Evolutionary conservation across 2,888 invertebrate species (phyloP).

Genomic region (Eumacrocentrus americanus): DNA sequence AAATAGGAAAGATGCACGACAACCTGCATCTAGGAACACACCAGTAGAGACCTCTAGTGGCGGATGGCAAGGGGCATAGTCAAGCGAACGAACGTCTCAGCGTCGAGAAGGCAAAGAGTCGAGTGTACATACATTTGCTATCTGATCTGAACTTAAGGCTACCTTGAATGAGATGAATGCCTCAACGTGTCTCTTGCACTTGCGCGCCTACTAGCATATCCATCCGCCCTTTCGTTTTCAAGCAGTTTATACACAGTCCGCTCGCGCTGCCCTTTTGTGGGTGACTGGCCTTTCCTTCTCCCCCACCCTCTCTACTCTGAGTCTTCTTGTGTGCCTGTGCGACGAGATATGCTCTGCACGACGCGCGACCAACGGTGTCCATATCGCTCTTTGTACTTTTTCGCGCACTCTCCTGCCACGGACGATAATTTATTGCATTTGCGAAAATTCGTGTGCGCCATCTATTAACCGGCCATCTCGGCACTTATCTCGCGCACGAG

Average conservation of each 20-base stretch:
- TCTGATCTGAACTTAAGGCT: slow-evolving; percentile 59
- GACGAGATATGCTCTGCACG: slow-evolving; percentile 6
- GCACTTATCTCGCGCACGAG: slow-evolving; percentile 32
- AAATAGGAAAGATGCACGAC: too few relatives aligned
- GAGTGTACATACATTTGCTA: slow-evolving; percentile 60
- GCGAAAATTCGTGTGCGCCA: slow-evolving; percentile 52
- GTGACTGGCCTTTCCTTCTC: slow-evolving; percentile 52
- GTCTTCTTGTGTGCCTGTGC: slow-evolving; percentile 17
- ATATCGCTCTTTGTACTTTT: slow-evolving; percentile 10
- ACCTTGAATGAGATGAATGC: slow-evolving; percentile 61
- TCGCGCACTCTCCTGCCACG: neutral
- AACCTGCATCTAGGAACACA: too few relatives aligned
- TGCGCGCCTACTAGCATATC: slow-evolving; percentile 49
- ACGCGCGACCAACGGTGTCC: slow-evolving; percentile 5
- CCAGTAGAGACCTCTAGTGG: too few relatives aligned
- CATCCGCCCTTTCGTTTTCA: slow-evolving; percentile 58
- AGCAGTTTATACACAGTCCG: slow-evolving; percentile 33
- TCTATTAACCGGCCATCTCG: slow-evolving; percentile 41
- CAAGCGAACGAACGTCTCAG: slow-evolving; percentile 26
- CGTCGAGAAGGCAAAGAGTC: slow-evolving; percentile 41
- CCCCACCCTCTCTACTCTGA: slow-evolving; percentile 22
- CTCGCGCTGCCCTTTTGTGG: slow-evolving; percentile 56
- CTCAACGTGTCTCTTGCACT: slow-evolving; percentile 60
- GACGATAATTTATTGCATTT: slow-evolving; percentile 51
- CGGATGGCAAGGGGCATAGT: slow-evolving; percentile 34